Evolutionary conservation across 2,797 vertebrate species (phyloP).

Genomic region (Ammospiza maritima): DNA sequence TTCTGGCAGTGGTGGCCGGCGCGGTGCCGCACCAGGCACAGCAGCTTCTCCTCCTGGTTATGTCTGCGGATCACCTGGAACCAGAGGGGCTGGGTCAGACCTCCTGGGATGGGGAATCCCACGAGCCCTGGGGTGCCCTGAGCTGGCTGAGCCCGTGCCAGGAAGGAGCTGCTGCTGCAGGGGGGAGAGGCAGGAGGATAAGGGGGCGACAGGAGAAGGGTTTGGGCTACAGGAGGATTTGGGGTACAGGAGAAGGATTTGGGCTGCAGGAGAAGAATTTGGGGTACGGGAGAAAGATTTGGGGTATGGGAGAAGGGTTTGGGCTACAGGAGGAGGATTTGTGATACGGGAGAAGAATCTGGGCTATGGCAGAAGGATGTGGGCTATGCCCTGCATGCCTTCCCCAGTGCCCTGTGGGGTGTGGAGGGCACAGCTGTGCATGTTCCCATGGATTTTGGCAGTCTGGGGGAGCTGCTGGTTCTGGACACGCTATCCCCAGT

Average conservation of each 20-base stretch:
- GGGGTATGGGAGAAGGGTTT: too few relatives aligned
- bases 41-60: conserved; percentile 90
- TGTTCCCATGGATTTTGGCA: fast-evolving
- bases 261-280: too few relatives aligned
- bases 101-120: fast-evolving
- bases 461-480: background rate
- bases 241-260: too few relatives aligned
- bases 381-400: background rate
- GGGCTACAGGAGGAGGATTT: too few relatives aligned
- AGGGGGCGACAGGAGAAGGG: background rate
- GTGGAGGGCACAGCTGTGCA: background rate
- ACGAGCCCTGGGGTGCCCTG: background rate
- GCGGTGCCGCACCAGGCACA: conserved; percentile 94
- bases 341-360: background rate
- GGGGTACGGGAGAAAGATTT: background rate
- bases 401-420: fast-evolving
- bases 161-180: background rate
- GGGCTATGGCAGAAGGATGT: background rate
- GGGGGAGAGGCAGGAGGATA: background rate
- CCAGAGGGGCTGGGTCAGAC: background rate
- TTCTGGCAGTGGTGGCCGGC: conserved; percentile 94
- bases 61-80: conserved; percentile 91
- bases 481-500: fast-evolving
- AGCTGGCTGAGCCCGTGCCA: background rate
- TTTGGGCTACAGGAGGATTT: too few relatives aligned